Evolutionary conservation across 2,888 invertebrate genomes (phyloP), one percentile per base, ranked within the genome.

Genomic region (Diplolepis rosae): DNA sequence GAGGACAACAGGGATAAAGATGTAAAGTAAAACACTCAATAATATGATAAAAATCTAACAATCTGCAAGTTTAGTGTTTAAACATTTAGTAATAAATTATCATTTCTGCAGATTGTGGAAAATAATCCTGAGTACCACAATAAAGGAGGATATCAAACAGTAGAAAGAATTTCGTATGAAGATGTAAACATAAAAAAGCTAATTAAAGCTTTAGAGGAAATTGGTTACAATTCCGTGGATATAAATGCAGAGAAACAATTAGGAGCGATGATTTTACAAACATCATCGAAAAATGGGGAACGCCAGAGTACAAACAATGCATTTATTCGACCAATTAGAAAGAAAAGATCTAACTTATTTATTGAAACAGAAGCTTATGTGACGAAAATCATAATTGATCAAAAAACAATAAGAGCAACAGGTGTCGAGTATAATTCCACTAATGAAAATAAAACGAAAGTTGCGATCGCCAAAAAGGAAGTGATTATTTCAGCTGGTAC

Each of bases 401-500:
- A 92, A 32, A 87, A 89, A 0, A 92, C 91, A 0, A 93, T 93
- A 80, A 91, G 94, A 77, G 95, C 95, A 0, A 92, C 92, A 66
- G 94, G 95, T 0, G 93, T 95, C 0, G 93, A 95, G 85, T 94
- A 93, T 79, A 90, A 79, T 48, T 77, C 78, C 1, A 84, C 87
- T 28, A 94, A 45, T 91, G 94, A 77, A 90, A 92, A 71, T 93
- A 92, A 0, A 84, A 87, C 5, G 90, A 91, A 35, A 92, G 91
- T 90, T 0, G 92, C 92, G 0, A 90, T 91, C 72, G 95, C 95
- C 0, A 91, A 91, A 73, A 91, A 92, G 77, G 95, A 95, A 89
- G 94, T 96, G 0, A 94, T 96, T 75, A 84, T 96, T 32, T 92
- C 94, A 4, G 96, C 95, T 0, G 98, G 98, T 1, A 93, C 98